These are phyloP conservation scores for Eilema caniola DNA, from an alignment of 2,888 invertebrate species.

Conservation along the genomic window DNA sequence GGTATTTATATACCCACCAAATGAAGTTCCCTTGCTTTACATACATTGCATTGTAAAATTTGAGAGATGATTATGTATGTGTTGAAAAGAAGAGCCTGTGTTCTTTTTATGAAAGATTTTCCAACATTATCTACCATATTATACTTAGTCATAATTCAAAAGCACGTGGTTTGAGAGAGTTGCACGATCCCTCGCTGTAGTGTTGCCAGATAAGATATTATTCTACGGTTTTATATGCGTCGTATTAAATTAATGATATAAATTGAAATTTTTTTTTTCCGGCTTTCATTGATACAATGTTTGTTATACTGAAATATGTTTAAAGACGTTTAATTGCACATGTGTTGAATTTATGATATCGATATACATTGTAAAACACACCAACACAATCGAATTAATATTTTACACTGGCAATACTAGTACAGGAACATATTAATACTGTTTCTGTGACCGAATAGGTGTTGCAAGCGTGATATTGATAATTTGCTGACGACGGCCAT, in stretches of 20 bases:
- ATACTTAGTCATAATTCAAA: not conserved
- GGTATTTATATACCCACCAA: too few relatives aligned
- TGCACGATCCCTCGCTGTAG: not conserved
- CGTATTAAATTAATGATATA: too few relatives aligned
- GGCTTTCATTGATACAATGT: too few relatives aligned
- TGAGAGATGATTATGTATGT: not conserved
- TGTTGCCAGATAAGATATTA: slow-evolving; percentile 1
- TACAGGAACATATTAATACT: not conserved
- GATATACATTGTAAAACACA: too few relatives aligned
- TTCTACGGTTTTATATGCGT: not conserved
- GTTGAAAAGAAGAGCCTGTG: too few relatives aligned
- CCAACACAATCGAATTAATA: not conserved
- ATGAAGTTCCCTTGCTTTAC: not conserved
- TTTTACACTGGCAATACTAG: not conserved
- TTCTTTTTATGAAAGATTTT: not conserved
- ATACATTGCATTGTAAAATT: not conserved
- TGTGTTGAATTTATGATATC: too few relatives aligned
- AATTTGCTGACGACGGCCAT: not conserved
- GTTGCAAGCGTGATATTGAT: not conserved
- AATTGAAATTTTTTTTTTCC: too few relatives aligned
- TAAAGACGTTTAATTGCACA: too few relatives aligned
- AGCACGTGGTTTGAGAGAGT: not conserved
- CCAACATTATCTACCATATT: not conserved
- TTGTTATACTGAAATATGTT: too few relatives aligned
- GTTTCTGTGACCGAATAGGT: not conserved